phyloP scores from a whole-genome alignment of 2,888 invertebrate genomes.

The Thymelicus lineola region DNA sequence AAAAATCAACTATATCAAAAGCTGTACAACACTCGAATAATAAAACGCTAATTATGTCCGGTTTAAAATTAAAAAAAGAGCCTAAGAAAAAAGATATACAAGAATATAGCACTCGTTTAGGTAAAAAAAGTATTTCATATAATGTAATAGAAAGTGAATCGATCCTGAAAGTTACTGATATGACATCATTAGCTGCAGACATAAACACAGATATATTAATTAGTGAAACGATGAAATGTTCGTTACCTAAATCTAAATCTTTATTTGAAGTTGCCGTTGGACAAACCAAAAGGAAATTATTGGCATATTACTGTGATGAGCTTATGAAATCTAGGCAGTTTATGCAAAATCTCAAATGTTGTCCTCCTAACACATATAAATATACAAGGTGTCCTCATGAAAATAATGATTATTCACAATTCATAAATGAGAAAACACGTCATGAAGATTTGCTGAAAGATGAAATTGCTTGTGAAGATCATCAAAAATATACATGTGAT shows the following conservation, averaged over 20 bases:
- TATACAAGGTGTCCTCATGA: slow-evolving; percentile 6
- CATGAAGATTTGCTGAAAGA: slow-evolving; percentile 2
- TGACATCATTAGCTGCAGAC: slow-evolving; percentile 61
- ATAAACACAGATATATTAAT: slow-evolving; percentile 40
- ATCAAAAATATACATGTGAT: not conserved
- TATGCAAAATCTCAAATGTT: slow-evolving; percentile 1
- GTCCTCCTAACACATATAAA: slow-evolving; percentile 20
- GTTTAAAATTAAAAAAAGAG: slow-evolving; percentile 57
- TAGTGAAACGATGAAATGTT: slow-evolving; percentile 49
- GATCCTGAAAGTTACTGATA: slow-evolving; percentile 70
- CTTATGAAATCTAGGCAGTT: slow-evolving; percentile 23
- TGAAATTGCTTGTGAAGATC: slow-evolving; percentile 30
- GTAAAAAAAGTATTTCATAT: slow-evolving; percentile 67
- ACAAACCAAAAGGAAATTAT: slow-evolving; percentile 50
- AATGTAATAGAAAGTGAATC: slow-evolving; percentile 73
- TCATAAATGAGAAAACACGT: slow-evolving; percentile 21
- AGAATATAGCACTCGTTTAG: slow-evolving; percentile 53
- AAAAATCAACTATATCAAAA: slow-evolving; percentile 50
- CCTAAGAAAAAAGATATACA: slow-evolving; percentile 51
- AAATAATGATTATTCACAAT: slow-evolving; percentile 9
- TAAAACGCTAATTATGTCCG: slow-evolving; percentile 49
- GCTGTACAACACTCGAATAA: slow-evolving; percentile 58
- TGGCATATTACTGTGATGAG: slow-evolving; percentile 59
- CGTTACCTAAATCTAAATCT: slow-evolving; percentile 56
- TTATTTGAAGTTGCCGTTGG: slow-evolving; percentile 53